A percentile compares a stretch with the other conserved stretches of the same genome.
phyloP scores from a whole-genome alignment of 2,888 invertebrate genomes.

The Heliothis peltigera region DNA sequence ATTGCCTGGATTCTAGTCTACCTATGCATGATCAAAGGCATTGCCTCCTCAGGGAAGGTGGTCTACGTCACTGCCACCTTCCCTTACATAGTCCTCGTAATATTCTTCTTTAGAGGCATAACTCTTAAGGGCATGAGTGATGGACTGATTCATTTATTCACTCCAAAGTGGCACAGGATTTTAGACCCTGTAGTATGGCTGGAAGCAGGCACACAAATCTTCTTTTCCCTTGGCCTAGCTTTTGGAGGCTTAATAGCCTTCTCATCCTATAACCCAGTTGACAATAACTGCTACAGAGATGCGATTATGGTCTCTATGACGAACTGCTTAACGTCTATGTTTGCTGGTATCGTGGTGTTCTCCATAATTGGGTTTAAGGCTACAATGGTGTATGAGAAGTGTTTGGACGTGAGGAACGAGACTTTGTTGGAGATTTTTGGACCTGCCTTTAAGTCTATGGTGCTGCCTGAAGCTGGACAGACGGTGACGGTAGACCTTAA shows the following conservation, averaged over 20 bases:
- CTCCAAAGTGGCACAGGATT: slow-evolving; percentile 97
- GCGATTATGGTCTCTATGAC: slow-evolving; percentile 97
- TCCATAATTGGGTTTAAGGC: slow-evolving; percentile 98
- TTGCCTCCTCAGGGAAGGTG: slow-evolving; percentile 98
- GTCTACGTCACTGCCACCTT: slow-evolving; percentile 99
- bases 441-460: slow-evolving; percentile 79
- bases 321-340: slow-evolving; percentile 98
- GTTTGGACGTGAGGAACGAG: slow-evolving; percentile 91
- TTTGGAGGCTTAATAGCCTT: slow-evolving; percentile 99
- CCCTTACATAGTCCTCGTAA: slow-evolving; percentile 98
- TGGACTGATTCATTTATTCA: slow-evolving; percentile 96
- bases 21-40: slow-evolving; percentile 99
- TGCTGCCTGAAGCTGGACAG: slow-evolving; percentile 90
- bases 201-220: slow-evolving; percentile 99
- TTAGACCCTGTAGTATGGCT: slow-evolving; percentile 98
- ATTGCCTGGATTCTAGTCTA: slow-evolving; percentile 98
- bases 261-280: slow-evolving; percentile 98
- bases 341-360: slow-evolving; percentile 98
- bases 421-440: slow-evolving; percentile 91
- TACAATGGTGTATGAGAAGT: slow-evolving; percentile 94
- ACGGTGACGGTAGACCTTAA: slow-evolving; percentile 87
- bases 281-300: slow-evolving; percentile 98
- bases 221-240: slow-evolving; percentile 98
- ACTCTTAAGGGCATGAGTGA: slow-evolving; percentile 96
- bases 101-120: slow-evolving; percentile 98